These are phyloP conservation scores for Brachionus manjavacas DNA, from an alignment of 1,140 invertebrate species.

Conservation along the genomic window DNA sequence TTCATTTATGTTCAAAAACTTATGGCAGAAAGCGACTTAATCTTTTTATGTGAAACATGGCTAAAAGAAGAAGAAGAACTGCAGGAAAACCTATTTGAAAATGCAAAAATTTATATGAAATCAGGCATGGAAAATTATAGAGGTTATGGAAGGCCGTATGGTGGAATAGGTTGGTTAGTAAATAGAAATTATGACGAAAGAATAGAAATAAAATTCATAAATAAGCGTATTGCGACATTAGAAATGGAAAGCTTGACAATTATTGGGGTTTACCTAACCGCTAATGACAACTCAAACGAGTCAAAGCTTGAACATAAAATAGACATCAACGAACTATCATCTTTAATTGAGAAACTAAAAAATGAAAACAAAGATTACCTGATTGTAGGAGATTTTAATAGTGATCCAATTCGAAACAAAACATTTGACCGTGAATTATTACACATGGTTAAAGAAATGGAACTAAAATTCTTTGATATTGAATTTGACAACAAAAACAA, in stretches of 20 bases:
- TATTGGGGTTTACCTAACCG: background rate
- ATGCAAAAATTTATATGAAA: background rate
- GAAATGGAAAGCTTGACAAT: background rate
- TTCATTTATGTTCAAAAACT: background rate
- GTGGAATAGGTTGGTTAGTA: background rate
- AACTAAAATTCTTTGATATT: background rate
- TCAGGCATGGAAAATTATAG: background rate
- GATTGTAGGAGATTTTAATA: slow-evolving; percentile 4
- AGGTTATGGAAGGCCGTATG: background rate
- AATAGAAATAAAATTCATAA: background rate
- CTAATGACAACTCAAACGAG: slow-evolving; percentile 6
- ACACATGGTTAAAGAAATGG: background rate
- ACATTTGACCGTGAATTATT: background rate
- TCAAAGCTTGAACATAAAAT: background rate
- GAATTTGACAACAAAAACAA: background rate
- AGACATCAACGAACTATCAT: background rate
- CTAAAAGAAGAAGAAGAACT: slow-evolving; percentile 3
- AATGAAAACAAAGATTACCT: background rate
- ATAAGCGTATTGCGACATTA: background rate
- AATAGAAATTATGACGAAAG: background rate
- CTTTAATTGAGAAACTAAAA: background rate
- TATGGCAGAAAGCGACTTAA: background rate
- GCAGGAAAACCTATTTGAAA: background rate
- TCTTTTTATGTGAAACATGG: slow-evolving; percentile 11
- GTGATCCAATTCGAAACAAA: background rate